phyloP scores from a whole-genome alignment of 23 tunicate species.

The Halocynthia aurantium region DNA sequence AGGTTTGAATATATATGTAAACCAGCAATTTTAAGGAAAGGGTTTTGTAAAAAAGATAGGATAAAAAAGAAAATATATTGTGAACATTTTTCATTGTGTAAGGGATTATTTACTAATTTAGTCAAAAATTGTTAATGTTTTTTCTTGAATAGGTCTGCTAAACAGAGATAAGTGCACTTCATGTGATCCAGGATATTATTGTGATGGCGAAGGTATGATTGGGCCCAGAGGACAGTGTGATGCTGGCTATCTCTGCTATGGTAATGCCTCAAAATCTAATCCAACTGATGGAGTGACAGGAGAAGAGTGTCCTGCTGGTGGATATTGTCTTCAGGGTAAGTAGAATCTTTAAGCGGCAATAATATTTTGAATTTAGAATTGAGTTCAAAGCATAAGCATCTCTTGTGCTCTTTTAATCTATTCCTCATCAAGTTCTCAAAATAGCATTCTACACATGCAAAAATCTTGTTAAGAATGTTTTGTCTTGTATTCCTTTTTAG shows the following conservation, averaged over 20 bases:
- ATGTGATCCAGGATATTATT: slow-evolving; percentile 77
- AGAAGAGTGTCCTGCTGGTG: slow-evolving; percentile 74
- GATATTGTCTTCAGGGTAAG: slow-evolving; percentile 69
- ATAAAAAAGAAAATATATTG: too few species aligned
- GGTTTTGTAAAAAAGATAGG: too few species aligned
- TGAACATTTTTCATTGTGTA: not conserved
- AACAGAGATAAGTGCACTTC: slow-evolving; percentile 48
- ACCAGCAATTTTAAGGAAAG: not conserved
- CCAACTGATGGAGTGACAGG: slow-evolving; percentile 57
- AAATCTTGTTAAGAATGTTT: too few species aligned
- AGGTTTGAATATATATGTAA: slow-evolving; percentile 4
- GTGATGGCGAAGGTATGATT: slow-evolving; percentile 83
- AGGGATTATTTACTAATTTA: not conserved
- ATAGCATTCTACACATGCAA: too few species aligned
- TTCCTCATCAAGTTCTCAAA: not conserved
- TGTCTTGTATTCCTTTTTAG: slow-evolving; percentile 6
- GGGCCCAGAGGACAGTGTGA: slow-evolving; percentile 73
- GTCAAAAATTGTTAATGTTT: not conserved
- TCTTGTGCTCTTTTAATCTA: not conserved
- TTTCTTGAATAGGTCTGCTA: slow-evolving; percentile 19
- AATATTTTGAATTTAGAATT: not conserved
- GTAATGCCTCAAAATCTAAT: slow-evolving; percentile 53
- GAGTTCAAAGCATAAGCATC: not conserved
- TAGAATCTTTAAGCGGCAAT: too few species aligned
- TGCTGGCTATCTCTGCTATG: slow-evolving; percentile 76